These are phyloP conservation scores for Phylloscopus whistleri DNA, from an alignment of 2,113 vertebrate genomes.

Conservation along the genomic window DNA sequence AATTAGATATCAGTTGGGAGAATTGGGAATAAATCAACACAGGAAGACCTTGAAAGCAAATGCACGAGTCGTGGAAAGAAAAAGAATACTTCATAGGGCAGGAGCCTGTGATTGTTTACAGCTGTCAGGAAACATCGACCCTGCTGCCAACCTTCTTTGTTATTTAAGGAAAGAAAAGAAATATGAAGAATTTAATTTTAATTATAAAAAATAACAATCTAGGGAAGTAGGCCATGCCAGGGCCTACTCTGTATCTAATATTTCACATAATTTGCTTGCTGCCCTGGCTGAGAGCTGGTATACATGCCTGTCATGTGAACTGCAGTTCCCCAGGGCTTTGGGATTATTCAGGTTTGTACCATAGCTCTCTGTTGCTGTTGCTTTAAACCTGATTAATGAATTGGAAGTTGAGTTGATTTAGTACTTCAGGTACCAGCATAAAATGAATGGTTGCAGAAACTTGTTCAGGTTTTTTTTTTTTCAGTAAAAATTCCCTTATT, in stretches of 20 bases:
- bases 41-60: conserved; percentile 36
- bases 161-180: conserved; percentile 35
- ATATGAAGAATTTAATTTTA: conserved; percentile 39
- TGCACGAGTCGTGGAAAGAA: not conserved
- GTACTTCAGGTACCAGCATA: not conserved
- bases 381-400: conserved; percentile 52
- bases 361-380: conserved; percentile 1
- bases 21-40: conserved; percentile 1
- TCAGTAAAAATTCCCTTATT: not conserved
- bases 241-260: not conserved
- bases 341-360: conserved; percentile 38
- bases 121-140: conserved; percentile 18
- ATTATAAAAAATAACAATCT: not conserved
- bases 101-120: conserved; percentile 19
- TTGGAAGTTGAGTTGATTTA: conserved; percentile 21
- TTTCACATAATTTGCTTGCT: conserved; percentile 1
- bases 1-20: not conserved
- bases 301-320: not conserved
- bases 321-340: conserved; percentile 17
- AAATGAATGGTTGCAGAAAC: conserved; percentile 7
- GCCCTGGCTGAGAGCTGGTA: not conserved
- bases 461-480: not conserved
- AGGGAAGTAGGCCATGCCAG: not conserved
- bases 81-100: conserved; percentile 11
- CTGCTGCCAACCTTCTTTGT: not conserved